A percentile compares a stretch with the other conserved stretches of the same genome.
These are phyloP conservation scores for Etheostoma spectabile DNA, from an alignment of 2,113 vertebrate genomes.

Conservation along the genomic window DNA sequence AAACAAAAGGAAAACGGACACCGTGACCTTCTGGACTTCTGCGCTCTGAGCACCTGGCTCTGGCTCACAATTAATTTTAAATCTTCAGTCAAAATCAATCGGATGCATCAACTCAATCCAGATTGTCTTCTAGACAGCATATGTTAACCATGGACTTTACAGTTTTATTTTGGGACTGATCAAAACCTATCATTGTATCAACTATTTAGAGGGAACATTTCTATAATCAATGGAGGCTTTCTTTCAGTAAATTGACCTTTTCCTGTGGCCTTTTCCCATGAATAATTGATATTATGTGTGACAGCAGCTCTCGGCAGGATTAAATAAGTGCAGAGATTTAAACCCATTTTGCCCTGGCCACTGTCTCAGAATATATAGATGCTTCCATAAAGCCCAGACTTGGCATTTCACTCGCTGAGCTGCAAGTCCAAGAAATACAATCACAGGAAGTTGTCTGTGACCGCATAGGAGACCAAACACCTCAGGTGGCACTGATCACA, in stretches of 20 bases:
- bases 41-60: not conserved
- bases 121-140: constrained; percentile 5
- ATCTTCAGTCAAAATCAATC: constrained; percentile 5
- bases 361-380: constrained; percentile 56
- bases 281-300: constrained; percentile 65
- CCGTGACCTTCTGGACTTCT: not conserved
- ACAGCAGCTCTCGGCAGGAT: constrained; percentile 64
- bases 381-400: constrained; percentile 29
- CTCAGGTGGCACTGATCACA: constrained; percentile 9
- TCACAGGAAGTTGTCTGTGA: constrained; percentile 39
- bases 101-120: constrained; percentile 1
- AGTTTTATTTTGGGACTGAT: constrained; percentile 26
- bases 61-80: not conserved
- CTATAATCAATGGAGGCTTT: constrained; percentile 54
- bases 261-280: constrained; percentile 60
- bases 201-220: constrained; percentile 54
- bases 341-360: constrained; percentile 57
- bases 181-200: constrained; percentile 31
- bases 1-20: not conserved
- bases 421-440: constrained; percentile 37
- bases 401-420: constrained; percentile 59
- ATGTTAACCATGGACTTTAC: constrained; percentile 15
- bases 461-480: constrained; percentile 6
- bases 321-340: constrained; percentile 63
- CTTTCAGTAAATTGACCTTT: constrained; percentile 69